Conservation (phyloP, 2,113 vertebrate species). For the Heterotis niloticus region DNA sequence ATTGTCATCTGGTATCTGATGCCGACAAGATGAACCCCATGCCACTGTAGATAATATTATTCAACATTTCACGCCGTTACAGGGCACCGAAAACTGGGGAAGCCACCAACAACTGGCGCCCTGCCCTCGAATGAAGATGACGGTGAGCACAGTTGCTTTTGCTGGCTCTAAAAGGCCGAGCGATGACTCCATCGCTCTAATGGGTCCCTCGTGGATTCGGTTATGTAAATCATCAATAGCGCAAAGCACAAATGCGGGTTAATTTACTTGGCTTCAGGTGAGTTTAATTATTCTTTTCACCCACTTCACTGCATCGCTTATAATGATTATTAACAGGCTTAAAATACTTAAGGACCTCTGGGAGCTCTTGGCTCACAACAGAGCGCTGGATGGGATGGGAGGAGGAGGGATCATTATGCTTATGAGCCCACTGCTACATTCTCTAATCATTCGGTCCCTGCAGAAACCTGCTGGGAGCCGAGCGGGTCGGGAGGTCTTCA, state of each 20-base stretch:
- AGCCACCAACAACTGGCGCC: neutral
- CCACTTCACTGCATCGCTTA: conserved; percentile 73
- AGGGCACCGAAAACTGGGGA: neutral
- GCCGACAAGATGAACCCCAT: no score
- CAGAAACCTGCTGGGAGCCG: conserved; percentile 61
- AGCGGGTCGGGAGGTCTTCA: conserved; percentile 62
- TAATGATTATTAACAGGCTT: conserved; percentile 88
- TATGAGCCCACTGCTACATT: conserved; percentile 63
- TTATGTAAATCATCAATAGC: conserved; percentile 24
- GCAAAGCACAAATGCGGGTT: conserved; percentile 60
- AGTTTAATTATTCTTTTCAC: conserved; percentile 71
- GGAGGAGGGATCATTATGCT: conserved; percentile 54
- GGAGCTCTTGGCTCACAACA: conserved; percentile 71
- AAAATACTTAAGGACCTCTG: conserved; percentile 71
- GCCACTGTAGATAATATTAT: no score
- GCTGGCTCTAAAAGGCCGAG: conserved; percentile 36
- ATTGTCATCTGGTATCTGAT: no score
- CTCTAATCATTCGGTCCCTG: conserved; percentile 68
- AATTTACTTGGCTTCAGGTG: conserved; percentile 83
- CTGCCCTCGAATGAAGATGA: neutral
- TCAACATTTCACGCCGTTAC: conserved; percentile 31
- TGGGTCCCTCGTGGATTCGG: conserved; percentile 50
- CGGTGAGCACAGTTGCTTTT: conserved; percentile 30
- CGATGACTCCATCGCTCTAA: conserved; percentile 39
- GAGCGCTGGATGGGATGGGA: conserved; percentile 47